Base-by-base conservation (phyloP, 2,888 invertebrate species). In the Labia minor region DNA sequence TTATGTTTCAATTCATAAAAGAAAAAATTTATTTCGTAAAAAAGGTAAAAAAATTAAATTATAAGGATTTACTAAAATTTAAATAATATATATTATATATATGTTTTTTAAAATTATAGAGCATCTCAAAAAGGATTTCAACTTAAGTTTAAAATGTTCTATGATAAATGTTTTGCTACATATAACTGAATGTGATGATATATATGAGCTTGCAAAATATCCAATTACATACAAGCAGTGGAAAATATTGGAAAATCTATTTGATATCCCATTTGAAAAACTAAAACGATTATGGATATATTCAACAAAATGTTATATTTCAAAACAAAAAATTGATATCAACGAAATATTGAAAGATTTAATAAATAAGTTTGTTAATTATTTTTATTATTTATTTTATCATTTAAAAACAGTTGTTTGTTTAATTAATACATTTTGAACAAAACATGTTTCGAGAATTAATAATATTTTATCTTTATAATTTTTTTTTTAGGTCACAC, bases 211-310 rank as follows among this genome's bases (percentile, higher is more conserved):
- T 10, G 33, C 37, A 20, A 26, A 20, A 16, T 4, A 19, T 6
- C 8, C 62, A 18, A 62, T 66, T 18, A 21, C 66, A 63, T 37
- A 20, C 10, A n/a, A 14, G 1, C 26, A 37, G 37, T 66, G 66
- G 66, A 19, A 63, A 20, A 63, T 20, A 19, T n/a, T 66, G 2
- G 37, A 62, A 14, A 37, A 33, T 11, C 1, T 6, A 8, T n/a
- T 37, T 63, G 37, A 33, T 19, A n/a, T 66, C 2, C 19, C 62
- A 21, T 33, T 26, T 4, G 19, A n/a, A 20, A 6, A 19, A 21
- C 19, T 62, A 18, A 63, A 63, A 33, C 6, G 18, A 14, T 33
- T 63, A 10, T 66, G 66, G 66, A 62, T 49, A 10, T 10, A 49
- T 49, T 49, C 49, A 10, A 49, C 16, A 11, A 49, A 16, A 16